Conservation (phyloP, 2,113 vertebrate species). For the Elephas maximus region DNA sequence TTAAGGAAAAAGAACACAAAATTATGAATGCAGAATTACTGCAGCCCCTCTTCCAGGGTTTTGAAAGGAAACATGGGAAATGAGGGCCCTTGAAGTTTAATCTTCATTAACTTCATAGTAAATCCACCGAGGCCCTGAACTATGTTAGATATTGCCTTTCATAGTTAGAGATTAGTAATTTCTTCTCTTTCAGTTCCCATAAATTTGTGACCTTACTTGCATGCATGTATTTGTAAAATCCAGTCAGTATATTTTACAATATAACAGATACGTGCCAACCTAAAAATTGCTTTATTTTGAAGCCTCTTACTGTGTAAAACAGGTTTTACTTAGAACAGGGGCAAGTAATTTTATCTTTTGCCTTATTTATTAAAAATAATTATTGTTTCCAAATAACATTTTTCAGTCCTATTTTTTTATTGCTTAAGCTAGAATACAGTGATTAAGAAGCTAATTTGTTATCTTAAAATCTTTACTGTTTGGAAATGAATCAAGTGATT, state of each 20-base stretch:
- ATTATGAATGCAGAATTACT: neutral
- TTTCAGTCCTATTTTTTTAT: neutral
- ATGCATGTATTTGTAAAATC: neutral
- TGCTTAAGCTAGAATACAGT: neutral
- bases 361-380: slow-evolving; percentile 15
- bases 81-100: neutral
- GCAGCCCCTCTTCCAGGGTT: neutral
- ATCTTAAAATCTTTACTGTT: slow-evolving; percentile 30
- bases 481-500: slow-evolving; percentile 46
- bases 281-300: slow-evolving; percentile 25
- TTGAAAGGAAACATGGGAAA: neutral
- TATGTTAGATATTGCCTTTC: neutral
- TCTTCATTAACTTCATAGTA: neutral
- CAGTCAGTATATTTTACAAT: neutral
- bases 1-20: neutral
- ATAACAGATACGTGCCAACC: neutral
- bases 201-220: neutral
- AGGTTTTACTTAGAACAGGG: neutral
- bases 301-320: neutral
- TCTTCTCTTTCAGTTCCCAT: neutral
- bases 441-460: slow-evolving; percentile 29
- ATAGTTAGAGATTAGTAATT: neutral
- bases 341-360: neutral
- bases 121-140: neutral
- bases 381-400: neutral